Percentiles rank a stretch among this genome's conserved stretches.
phyloP scores from a whole-genome alignment of 2,113 vertebrate genomes.

The Leptodactylus fuscus region DNA sequence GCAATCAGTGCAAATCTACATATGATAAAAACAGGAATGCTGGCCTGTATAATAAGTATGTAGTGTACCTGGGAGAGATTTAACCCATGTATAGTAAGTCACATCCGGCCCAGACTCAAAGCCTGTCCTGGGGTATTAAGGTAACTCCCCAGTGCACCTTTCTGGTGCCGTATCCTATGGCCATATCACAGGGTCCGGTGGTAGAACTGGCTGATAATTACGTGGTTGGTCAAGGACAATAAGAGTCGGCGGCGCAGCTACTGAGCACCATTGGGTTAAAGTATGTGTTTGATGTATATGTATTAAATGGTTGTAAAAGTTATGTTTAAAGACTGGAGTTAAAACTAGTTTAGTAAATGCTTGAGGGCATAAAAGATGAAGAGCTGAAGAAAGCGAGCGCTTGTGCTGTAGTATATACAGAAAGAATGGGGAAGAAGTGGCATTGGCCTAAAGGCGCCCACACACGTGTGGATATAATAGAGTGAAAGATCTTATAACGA shows the following conservation, averaged over 20 bases:
- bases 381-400: neutral
- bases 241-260: neutral
- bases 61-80: constrained; percentile 18
- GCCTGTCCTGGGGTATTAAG: neutral
- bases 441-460: neutral
- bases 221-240: constrained; percentile 7
- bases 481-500: too few relatives aligned
- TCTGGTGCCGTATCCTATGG: neutral
- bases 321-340: neutral
- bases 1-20: constrained; percentile 58
- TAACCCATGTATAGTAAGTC: constrained; percentile 18
- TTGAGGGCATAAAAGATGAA: constrained; percentile 12
- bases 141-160: neutral
- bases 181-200: neutral
- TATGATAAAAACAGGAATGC: constrained; percentile 60
- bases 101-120: neutral
- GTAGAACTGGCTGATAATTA: constrained; percentile 51
- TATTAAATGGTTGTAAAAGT: neutral
- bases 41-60: constrained; percentile 51
- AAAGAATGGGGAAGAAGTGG: neutral
- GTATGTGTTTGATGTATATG: constrained; percentile 50
- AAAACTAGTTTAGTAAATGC: constrained; percentile 26
- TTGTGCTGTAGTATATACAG: neutral
- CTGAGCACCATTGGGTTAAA: constrained; percentile 26
- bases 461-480: neutral